phyloP scores from a whole-genome alignment of 2,888 invertebrate genomes.

The Agonopterix alstromeriana region DNA sequence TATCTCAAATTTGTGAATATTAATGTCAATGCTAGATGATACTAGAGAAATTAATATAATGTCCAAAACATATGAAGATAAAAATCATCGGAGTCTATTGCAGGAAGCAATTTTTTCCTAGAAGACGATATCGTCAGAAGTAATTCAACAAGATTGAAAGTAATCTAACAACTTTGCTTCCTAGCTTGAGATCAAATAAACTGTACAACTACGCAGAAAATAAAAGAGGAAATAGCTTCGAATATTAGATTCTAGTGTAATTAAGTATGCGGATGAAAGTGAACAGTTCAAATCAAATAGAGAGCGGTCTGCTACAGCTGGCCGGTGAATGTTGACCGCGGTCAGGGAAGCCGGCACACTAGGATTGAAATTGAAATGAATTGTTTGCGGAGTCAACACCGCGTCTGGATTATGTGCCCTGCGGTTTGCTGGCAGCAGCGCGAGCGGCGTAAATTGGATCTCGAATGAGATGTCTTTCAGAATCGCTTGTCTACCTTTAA shows the following conservation, averaged over 20 bases:
- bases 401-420: slow-evolving; percentile 4
- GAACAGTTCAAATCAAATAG: too few relatives aligned
- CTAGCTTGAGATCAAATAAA: not conserved
- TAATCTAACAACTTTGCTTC: slow-evolving; percentile 4
- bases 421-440: slow-evolving; percentile 3
- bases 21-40: too few relatives aligned
- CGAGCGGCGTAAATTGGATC: slow-evolving; percentile 6
- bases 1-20: too few relatives aligned
- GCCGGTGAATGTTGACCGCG: slow-evolving; percentile 1
- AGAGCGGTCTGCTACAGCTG: too few relatives aligned
- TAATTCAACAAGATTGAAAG: slow-evolving; percentile 6
- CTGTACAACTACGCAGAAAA: not conserved
- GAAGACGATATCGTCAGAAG: not conserved
- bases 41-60: too few relatives aligned
- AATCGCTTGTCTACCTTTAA: slow-evolving; percentile 2
- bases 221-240: not conserved
- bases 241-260: not conserved
- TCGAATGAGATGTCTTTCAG: slow-evolving; percentile 7
- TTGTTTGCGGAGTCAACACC: slow-evolving; percentile 12
- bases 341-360: slow-evolving; percentile 2
- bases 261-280: too few relatives aligned
- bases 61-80: too few relatives aligned
- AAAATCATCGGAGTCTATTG: too few relatives aligned
- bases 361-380: slow-evolving; percentile 12
- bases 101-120: not conserved